phyloP scores from a whole-genome alignment of 2,797 vertebrate species.

The Sebastes goodei region DNA sequence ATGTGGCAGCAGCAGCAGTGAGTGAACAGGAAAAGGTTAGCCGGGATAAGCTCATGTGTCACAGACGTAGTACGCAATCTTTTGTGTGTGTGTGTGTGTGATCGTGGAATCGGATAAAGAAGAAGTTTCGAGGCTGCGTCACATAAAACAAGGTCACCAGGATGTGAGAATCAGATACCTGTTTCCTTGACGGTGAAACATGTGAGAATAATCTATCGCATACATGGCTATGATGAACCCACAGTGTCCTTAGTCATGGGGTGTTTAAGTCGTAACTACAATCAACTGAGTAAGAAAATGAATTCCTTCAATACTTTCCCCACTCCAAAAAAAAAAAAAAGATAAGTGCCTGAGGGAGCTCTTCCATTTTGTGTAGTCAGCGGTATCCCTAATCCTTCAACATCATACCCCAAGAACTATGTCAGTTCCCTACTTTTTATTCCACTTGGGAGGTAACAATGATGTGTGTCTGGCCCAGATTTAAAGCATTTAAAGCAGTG shows the following conservation, averaged over 20 bases:
- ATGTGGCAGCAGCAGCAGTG: slow-evolving; percentile 10
- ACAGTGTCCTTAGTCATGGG: slow-evolving; percentile 1
- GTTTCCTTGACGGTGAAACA: slow-evolving; percentile 43
- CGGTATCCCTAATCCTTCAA: background rate
- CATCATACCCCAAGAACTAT: background rate
- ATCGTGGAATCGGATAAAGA: slow-evolving; percentile 40
- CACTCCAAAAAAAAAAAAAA: background rate
- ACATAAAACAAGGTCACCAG: slow-evolving; percentile 60
- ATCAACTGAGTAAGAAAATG: slow-evolving; percentile 35
- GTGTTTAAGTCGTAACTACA: slow-evolving; percentile 26
- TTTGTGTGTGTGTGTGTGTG: background rate
- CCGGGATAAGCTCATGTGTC: slow-evolving; percentile 4
- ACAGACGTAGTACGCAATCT: background rate
- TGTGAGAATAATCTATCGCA: slow-evolving; percentile 26
- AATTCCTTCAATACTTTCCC: slow-evolving; percentile 22
- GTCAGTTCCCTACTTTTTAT: slow-evolving; percentile 13
- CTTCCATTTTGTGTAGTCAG: slow-evolving; percentile 28
- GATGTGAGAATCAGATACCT: slow-evolving; percentile 56
- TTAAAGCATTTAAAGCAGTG: slow-evolving; percentile 12
- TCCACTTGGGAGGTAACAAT: slow-evolving; percentile 12
- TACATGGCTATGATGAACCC: slow-evolving; percentile 14
- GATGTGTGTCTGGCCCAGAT: slow-evolving; percentile 15
- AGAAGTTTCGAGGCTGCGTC: slow-evolving; percentile 6
- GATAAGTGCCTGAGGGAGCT: slow-evolving; percentile 6
- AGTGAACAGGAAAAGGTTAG: slow-evolving; percentile 19